Conservation (phyloP, 2,113 vertebrate genomes). For the Heterocephalus glaber region DNA sequence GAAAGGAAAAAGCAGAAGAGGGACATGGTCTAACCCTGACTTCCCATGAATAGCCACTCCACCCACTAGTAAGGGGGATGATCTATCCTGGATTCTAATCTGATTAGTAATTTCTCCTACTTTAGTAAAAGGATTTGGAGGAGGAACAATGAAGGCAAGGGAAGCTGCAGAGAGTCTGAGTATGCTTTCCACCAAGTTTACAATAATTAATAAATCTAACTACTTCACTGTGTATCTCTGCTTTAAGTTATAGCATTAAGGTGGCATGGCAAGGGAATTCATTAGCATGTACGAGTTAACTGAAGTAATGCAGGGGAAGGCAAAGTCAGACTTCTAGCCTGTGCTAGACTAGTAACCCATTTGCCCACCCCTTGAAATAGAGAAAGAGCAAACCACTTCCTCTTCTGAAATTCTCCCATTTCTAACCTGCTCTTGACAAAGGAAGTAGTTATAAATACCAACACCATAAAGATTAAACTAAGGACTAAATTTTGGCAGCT, state of each 20-base stretch:
- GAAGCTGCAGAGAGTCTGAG: not conserved
- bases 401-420: not conserved
- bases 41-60: not conserved
- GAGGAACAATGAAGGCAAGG: not conserved
- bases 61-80: not conserved
- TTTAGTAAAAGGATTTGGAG: not conserved
- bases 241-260: not conserved
- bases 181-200: not conserved
- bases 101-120: not conserved
- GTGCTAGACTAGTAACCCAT: not conserved
- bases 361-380: not conserved
- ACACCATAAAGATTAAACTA: not conserved
- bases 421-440: not conserved
- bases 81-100: not conserved
- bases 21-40: not conserved
- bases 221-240: not conserved
- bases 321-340: not conserved
- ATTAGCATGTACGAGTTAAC: fast-evolving
- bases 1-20: not conserved
- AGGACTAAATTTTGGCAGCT: not conserved
- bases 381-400: not conserved
- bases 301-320: not conserved
- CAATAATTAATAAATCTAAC: not conserved
- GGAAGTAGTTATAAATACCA: not conserved
- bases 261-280: not conserved